These are phyloP conservation scores for Merluccius polli DNA, from an alignment of 2,797 vertebrate species.

Conservation along the genomic window DNA sequence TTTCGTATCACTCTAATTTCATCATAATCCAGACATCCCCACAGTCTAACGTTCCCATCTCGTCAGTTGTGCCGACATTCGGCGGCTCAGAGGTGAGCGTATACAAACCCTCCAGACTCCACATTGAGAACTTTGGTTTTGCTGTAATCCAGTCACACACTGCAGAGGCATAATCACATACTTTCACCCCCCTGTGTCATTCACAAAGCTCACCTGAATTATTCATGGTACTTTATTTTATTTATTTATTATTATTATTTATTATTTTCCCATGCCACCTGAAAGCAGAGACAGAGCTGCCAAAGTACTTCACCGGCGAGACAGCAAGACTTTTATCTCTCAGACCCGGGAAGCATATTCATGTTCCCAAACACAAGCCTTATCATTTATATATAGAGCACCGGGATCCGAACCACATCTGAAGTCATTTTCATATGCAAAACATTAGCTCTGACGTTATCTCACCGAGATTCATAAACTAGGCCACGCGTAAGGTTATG, in stretches of 20 bases:
- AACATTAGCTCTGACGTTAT: conserved; percentile 53
- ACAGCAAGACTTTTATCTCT: conserved; percentile 71
- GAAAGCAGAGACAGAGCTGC: conserved; percentile 72
- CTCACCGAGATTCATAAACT: conserved; percentile 46
- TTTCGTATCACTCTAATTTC: too few species aligned
- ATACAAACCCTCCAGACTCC: conserved; percentile 17
- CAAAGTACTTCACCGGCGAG: conserved; percentile 66
- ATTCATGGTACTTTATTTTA: conserved; percentile 76
- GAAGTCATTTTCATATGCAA: conserved; percentile 63
- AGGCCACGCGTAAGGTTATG: conserved; percentile 44
- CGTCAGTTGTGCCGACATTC: too few species aligned
- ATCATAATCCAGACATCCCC: too few species aligned
- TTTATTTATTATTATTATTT: conserved; percentile 72
- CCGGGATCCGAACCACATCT: conserved; percentile 60
- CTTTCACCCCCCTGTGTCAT: conserved; percentile 71
- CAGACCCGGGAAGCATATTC: conserved; percentile 67
- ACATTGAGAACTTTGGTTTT: conserved; percentile 47
- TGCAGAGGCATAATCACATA: conserved; percentile 67
- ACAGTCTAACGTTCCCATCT: too few species aligned
- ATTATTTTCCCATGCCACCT: conserved; percentile 75
- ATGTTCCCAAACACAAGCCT: conserved; percentile 66
- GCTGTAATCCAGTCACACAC: conserved; percentile 68
- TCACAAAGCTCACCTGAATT: conserved; percentile 75
- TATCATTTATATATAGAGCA: conserved; percentile 74
- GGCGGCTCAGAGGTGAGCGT: too few species aligned